A percentile compares a stretch with the other conserved stretches of the same genome.
Conservation (phyloP, 2,113 vertebrate species). For the Pristiophorus japonicus region DNA sequence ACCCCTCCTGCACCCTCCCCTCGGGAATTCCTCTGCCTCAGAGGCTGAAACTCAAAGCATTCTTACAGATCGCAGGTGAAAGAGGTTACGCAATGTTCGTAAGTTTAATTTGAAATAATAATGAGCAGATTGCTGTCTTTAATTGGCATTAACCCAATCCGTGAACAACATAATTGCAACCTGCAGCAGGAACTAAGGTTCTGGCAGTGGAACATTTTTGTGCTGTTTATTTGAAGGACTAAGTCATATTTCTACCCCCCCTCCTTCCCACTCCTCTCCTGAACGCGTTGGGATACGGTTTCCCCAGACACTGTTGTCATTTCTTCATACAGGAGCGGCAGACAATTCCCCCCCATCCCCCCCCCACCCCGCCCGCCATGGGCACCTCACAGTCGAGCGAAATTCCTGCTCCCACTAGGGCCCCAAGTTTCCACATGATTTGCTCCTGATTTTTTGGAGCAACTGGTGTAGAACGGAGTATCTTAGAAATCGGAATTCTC, state of each 20-base stretch:
- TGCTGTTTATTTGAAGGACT: background rate
- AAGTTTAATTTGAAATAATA: conserved; percentile 23
- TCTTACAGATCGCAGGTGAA: background rate
- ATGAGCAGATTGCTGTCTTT: conserved; percentile 3
- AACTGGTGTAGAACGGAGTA: too few species aligned
- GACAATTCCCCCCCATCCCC: background rate
- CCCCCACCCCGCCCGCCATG: too few species aligned
- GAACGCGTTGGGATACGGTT: background rate
- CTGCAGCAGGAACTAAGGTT: background rate
- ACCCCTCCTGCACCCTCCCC: background rate
- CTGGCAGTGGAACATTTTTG: background rate
- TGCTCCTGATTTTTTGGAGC: too few species aligned
- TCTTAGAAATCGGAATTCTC: too few species aligned
- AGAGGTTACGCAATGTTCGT: background rate
- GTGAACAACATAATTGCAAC: background rate
- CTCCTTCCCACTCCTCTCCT: background rate
- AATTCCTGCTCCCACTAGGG: background rate
- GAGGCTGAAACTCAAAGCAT: background rate
- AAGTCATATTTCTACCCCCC: background rate
- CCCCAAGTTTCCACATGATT: too few species aligned
- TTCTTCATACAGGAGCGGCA: background rate
- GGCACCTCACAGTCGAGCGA: background rate
- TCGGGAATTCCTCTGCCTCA: background rate
- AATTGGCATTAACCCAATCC: background rate
- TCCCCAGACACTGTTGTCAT: background rate